A percentile compares a stretch with the other conserved stretches of the same genome.
Evolutionary conservation across 2,888 invertebrate genomes (phyloP).

Genomic region (Tuta absoluta): DNA sequence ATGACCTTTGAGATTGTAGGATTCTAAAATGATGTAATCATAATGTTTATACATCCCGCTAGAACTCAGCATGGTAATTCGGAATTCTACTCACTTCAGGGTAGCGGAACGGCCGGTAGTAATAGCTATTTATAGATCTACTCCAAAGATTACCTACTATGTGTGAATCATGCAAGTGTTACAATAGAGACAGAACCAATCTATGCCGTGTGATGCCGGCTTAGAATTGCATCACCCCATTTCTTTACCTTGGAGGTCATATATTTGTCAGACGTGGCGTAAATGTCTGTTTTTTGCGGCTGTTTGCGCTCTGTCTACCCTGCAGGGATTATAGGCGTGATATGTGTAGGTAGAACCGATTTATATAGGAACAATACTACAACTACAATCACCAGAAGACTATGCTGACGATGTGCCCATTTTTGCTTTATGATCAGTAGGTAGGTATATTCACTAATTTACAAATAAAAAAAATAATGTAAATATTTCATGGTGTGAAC

Average conservation of each 20-base stretch:
- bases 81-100: slow-evolving; percentile 46
- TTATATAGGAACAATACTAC: background rate
- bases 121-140: slow-evolving; percentile 43
- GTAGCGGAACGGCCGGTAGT: slow-evolving; percentile 42
- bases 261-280: too few species aligned
- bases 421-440: too few species aligned
- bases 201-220: too few species aligned
- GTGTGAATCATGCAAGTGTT: slow-evolving; percentile 30
- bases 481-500: too few species aligned
- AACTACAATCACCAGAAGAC: background rate
- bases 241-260: too few species aligned
- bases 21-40: background rate
- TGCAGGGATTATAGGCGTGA: too few species aligned
- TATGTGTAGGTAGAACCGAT: too few species aligned
- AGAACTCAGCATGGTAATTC: slow-evolving; percentile 3
- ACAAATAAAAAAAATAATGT: too few species aligned
- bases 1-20: background rate
- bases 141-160: slow-evolving; percentile 9
- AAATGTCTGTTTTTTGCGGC: too few species aligned
- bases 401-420: background rate
- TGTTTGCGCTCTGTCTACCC: too few species aligned
- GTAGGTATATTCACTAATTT: too few species aligned
- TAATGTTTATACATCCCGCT: background rate
- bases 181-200: background rate
- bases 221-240: too few species aligned